Conservation (phyloP, 2,888 invertebrate species). For the Drosophila yooni region DNA sequence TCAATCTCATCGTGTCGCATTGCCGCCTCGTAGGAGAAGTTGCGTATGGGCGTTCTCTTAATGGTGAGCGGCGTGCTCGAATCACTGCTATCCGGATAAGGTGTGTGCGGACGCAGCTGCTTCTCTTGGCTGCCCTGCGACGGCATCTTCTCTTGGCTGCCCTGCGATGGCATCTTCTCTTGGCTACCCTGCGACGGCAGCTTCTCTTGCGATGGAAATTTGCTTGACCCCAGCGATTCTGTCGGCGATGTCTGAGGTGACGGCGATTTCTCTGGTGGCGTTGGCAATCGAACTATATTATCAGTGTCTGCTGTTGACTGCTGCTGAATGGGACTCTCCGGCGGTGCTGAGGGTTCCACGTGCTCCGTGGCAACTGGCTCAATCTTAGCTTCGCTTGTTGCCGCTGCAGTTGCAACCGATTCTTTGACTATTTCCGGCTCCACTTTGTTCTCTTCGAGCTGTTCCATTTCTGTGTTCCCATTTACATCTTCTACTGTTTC, state of each 20-base stretch:
- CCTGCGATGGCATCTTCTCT: constrained; percentile 52
- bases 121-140: constrained; percentile 59
- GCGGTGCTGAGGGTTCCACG: constrained; percentile 59
- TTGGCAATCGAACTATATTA: constrained; percentile 48
- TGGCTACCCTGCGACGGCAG: constrained; percentile 37
- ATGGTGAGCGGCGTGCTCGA: constrained; percentile 70
- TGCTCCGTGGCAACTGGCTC: background rate
- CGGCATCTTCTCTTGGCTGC: constrained; percentile 48
- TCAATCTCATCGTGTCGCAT: constrained; percentile 77
- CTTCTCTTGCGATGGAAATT: constrained; percentile 62
- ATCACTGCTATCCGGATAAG: constrained; percentile 81
- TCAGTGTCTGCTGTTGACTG: constrained; percentile 9
- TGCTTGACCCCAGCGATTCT: constrained; percentile 66
- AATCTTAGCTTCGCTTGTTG: background rate
- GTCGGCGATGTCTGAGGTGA: constrained; percentile 66
- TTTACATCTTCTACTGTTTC: constrained; percentile 26
- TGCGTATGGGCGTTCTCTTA: constrained; percentile 75
- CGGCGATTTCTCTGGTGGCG: constrained; percentile 47
- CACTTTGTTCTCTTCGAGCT: background rate
- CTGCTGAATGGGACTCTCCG: constrained; percentile 34
- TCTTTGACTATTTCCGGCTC: constrained; percentile 2
- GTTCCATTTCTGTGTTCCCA: constrained; percentile 23
- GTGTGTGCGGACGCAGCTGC: constrained; percentile 80
- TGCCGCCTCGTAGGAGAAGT: constrained; percentile 80
- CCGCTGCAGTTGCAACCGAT: background rate